Conservation (phyloP, 1,140 invertebrate genomes). For the Battus philenor region DNA sequence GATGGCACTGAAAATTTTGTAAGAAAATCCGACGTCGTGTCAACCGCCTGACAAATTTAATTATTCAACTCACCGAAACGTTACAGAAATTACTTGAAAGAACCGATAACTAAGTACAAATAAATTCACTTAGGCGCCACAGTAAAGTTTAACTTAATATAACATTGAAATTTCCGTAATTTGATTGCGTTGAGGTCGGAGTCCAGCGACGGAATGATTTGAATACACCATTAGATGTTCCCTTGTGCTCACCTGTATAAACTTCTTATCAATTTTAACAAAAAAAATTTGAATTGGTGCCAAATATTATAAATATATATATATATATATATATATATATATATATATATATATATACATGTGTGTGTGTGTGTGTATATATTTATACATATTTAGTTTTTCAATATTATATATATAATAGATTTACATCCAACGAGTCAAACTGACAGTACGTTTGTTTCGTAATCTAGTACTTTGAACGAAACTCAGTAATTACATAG, state of each 20-base stretch:
- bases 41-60: constrained; percentile 73
- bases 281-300: no score
- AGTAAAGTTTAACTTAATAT: constrained; percentile 74
- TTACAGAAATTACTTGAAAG: constrained; percentile 70
- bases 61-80: constrained; percentile 74
- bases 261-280: no score
- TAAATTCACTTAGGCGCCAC: constrained; percentile 73
- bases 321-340: no score
- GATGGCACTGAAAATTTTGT: constrained; percentile 53
- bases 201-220: constrained; percentile 53
- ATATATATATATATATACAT: no score
- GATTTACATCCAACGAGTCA: no score
- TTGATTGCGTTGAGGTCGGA: constrained; percentile 59
- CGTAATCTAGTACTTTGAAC: no score
- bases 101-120: constrained; percentile 73
- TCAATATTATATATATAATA: no score
- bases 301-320: no score
- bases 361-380: no score
- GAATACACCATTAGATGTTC: constrained; percentile 60
- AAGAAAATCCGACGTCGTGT: constrained; percentile 64
- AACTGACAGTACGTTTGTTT: no score
- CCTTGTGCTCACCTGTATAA: constrained; percentile 21
- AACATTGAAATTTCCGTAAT: constrained; percentile 73
- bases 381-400: no score
- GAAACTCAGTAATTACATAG: no score